Evolutionary conservation across 2,113 vertebrate species (phyloP).

Genomic region (Podiceps cristatus): DNA sequence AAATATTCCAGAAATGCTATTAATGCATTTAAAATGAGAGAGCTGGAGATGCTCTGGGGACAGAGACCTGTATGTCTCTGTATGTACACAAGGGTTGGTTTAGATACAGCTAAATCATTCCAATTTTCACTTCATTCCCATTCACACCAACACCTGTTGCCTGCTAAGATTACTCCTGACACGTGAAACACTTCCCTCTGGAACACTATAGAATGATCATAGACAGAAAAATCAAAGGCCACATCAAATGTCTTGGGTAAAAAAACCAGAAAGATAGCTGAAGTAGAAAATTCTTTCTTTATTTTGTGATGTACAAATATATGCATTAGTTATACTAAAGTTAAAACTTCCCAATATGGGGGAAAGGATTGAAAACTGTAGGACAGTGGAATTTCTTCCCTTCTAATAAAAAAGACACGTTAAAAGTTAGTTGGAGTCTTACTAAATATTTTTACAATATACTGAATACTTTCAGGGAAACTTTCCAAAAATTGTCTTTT

Average conservation of each 20-base stretch:
- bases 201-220: background rate
- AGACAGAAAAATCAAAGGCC: background rate
- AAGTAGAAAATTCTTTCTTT: background rate
- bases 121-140: background rate
- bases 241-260: background rate
- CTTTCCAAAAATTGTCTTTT: background rate
- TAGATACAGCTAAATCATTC: slow-evolving; percentile 9
- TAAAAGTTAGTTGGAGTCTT: background rate
- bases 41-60: background rate
- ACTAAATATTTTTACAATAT: background rate
- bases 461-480: background rate
- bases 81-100: background rate
- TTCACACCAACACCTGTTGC: background rate
- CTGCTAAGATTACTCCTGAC: background rate
- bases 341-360: background rate
- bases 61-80: background rate
- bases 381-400: background rate
- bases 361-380: background rate
- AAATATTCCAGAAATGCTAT: slow-evolving; percentile 8
- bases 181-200: background rate
- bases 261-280: background rate
- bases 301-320: background rate
- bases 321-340: background rate
- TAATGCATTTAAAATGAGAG: slow-evolving; percentile 1
- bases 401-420: background rate